Conservation (phyloP, 2,797 vertebrate species). For the Ibycter americanus region DNA sequence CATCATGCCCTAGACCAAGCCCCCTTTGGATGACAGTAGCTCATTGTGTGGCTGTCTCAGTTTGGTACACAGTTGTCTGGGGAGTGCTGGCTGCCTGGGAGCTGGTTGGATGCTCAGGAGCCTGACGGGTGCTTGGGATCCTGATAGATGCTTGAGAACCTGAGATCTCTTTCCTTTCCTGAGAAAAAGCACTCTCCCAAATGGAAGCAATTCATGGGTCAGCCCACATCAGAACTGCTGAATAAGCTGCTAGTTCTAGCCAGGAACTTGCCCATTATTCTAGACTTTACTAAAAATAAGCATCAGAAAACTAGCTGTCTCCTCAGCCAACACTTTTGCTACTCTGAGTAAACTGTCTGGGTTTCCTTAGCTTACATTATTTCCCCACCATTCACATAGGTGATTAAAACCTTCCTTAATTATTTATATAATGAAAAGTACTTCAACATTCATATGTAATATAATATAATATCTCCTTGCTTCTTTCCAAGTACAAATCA, state of each 20-base stretch:
- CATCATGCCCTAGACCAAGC: fast-evolving
- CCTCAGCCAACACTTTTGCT: background rate
- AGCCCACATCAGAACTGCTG: background rate
- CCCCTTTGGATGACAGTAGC: background rate
- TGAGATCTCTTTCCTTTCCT: background rate
- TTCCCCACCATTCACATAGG: background rate
- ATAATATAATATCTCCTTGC: background rate
- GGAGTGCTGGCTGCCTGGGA: background rate
- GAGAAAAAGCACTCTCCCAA: background rate
- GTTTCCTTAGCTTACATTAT: background rate
- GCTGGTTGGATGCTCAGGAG: background rate
- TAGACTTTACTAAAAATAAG: background rate
- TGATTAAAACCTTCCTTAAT: background rate
- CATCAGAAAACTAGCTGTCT: background rate
- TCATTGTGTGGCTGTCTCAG: fast-evolving
- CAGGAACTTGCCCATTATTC: background rate
- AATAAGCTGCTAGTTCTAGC: background rate
- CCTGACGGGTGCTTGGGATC: background rate
- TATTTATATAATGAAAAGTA: background rate
- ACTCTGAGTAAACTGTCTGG: background rate
- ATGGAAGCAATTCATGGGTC: background rate
- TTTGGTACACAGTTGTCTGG: background rate
- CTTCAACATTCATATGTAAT: background rate
- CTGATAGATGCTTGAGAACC: background rate
- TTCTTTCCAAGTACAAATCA: background rate